Evolutionary conservation across 2,888 invertebrate species (phyloP), one percentile per base, ranked within the genome.

Genomic region (Fissipunctia ypsillon): DNA sequence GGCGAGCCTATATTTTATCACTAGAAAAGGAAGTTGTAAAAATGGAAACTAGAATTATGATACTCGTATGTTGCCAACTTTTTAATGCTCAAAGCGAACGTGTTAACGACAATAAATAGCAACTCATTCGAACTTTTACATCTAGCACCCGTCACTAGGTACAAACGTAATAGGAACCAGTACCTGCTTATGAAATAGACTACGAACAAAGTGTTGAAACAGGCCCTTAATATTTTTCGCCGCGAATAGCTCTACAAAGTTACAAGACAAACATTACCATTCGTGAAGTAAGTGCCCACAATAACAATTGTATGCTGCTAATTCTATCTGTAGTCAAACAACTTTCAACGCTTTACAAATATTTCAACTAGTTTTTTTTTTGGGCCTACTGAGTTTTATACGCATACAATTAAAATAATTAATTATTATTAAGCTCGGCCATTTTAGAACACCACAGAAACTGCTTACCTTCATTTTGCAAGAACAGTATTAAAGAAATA

Each of bases 321-420:
- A 59, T 54, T 57, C 1, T 10, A 59, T 57, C 25, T 19, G 60
- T 12, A 14, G 22, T 43, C 3, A 4, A 52, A 66, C 69, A 45
- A 79, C 65, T 69, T 66, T 80, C 52, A 63, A 75, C 52, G 22
- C 10, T 56, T 16, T 14, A 66, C 54, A 70, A 35, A 64, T 61
- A 66, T 69, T 65, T 69, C 3, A 52, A 28, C 35, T 43, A 3
- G 43, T n/a, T n/a, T 57, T 65, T 45, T 25, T 69, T 41, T 38
- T 9, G 2, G 2, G 31, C 38, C 22, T 31, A 25, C 22, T 56
- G 35, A 12, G 41, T 52, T 41, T 72, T n/a, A 31, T 45, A 45
- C 1, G 25, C 25, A 43, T 28, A 28, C 25, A 31, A 31, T n/a
- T 28, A 38, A 35, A 35, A 10, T 0, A 54, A 63, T 28, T 6